Evolutionary conservation across 2,888 invertebrate genomes (phyloP).

Genomic region (Panzeria rudis): DNA sequence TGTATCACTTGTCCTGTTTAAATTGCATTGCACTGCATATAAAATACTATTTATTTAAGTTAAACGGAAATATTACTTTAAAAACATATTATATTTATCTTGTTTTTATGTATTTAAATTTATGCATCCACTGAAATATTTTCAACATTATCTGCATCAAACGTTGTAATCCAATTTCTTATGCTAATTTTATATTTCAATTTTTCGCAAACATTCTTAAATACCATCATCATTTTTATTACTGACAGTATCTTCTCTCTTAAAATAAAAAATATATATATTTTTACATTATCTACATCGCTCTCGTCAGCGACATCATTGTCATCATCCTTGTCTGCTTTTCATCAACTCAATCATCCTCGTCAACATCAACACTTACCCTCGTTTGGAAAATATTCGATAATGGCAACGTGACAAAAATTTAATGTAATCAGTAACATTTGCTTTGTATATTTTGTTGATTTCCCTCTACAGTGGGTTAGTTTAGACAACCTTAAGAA

Average conservation of each 20-base stretch:
- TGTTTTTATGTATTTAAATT: conserved; percentile 23
- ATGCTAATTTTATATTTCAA: conserved; percentile 62
- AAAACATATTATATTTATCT: conserved; percentile 36
- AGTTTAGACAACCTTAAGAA: neutral
- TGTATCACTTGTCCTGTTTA: neutral
- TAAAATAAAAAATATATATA: neutral
- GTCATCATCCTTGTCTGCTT: conserved; percentile 31
- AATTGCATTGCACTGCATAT: neutral
- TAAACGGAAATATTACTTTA: neutral
- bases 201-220: conserved; percentile 16
- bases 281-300: conserved; percentile 15
- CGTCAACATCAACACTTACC: conserved; percentile 19
- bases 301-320: conserved; percentile 3
- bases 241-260: neutral
- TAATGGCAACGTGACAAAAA: conserved; percentile 53
- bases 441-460: conserved; percentile 19
- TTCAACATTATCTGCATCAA: conserved; percentile 43
- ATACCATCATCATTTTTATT: conserved; percentile 17
- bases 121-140: neutral
- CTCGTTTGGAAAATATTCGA: conserved; percentile 38
- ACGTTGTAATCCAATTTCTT: conserved; percentile 58
- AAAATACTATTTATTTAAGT: neutral
- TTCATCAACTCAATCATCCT: conserved; percentile 21
- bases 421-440: conserved; percentile 55
- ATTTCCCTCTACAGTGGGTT: conserved; percentile 4